Evolutionary conservation across 2,113 vertebrate genomes (phyloP).

Genomic region (Charina bottae): DNA sequence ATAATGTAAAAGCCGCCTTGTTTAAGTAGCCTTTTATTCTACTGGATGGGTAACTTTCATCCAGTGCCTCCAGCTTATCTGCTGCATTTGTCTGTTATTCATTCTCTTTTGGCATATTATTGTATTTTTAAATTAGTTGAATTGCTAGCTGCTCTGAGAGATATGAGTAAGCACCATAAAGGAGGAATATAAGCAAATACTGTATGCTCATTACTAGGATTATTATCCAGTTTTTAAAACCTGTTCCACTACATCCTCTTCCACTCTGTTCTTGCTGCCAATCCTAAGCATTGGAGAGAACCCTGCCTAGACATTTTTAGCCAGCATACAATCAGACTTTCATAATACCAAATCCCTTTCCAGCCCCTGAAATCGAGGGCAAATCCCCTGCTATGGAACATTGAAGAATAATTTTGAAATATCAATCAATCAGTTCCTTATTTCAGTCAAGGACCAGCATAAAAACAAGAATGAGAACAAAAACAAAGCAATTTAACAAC

Average conservation of each 20-base stretch:
- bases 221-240: neutral
- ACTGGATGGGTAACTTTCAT: neutral
- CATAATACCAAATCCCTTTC: neutral
- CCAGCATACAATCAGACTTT: neutral
- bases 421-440: neutral
- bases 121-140: neutral
- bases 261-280: neutral
- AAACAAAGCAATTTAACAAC: neutral
- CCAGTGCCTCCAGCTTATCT: neutral
- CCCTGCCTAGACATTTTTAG: neutral
- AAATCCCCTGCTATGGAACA: neutral
- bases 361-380: rapidly evolving
- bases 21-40: neutral
- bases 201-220: neutral
- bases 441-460: neutral
- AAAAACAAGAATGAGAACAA: neutral
- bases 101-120: neutral
- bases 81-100: neutral
- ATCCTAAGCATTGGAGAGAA: neutral
- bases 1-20: too few species aligned
- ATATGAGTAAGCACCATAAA: neutral
- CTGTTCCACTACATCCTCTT: too few species aligned
- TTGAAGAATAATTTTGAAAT: neutral
- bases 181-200: neutral
- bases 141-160: neutral